Base-by-base conservation (phyloP, 2,888 invertebrate species). In the Zaprionus obscuricornis region DNA sequence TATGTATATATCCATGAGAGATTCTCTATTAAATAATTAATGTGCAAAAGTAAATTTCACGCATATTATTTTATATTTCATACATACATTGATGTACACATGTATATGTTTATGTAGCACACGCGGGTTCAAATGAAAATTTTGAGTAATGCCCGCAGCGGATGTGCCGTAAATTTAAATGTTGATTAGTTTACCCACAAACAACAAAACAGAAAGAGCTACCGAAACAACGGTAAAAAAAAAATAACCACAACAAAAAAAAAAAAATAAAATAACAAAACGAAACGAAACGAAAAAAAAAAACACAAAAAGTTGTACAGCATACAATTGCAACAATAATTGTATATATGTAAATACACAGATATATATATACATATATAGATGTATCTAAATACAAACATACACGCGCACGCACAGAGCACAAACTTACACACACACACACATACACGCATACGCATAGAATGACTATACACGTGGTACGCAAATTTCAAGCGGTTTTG, bases 401-500 rank as follows among this genome's bases (percentile, higher is more conserved):
- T 6, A 18, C 17, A 29, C 10, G 24, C 54, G 13, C 39, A 13
- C 46, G 11, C 18, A 22, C 20, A 43, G 10, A 8, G 10, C 11
- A 42, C 18, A 37, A 14, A 31, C 8, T 6, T 24, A 13, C 33
- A 29, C 20, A 49, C 14, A 52, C 40, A 40, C 39, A 49, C 60
- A 34, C 49, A 46, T 34, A 55, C 17, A 45, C 24, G 34, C 49
- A 27, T 16, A 6, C 14, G 20, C n/a, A 16, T 7, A 14, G 6
- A 24, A 34, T 11, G 40, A 42, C 58, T 60, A 75, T 81, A 83
- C 78, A 78, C 78, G 78, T 78, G 78, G 78, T 85, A 75, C 56
- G 63, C 59, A 64, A 74, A 85, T 75, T 79, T 62, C 36, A 49
- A 78, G 71, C 75, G n/a, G 66, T 62, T 79, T 74, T 66, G 65